These are phyloP conservation scores for Pituophis catenifer DNA, from an alignment of 2,113 vertebrate species.

Conservation along the genomic window DNA sequence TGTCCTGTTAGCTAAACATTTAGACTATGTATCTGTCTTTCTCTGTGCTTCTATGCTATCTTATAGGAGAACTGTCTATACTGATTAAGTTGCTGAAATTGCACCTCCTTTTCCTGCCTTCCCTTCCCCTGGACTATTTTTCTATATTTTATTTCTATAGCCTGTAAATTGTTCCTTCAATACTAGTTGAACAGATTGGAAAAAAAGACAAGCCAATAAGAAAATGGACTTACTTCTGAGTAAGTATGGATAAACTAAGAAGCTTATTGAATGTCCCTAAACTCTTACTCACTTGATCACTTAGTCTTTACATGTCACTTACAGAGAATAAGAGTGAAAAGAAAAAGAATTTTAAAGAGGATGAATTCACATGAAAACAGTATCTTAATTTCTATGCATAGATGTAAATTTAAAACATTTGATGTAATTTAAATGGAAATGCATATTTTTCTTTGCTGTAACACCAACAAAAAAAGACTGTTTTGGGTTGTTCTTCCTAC, in stretches of 20 bases:
- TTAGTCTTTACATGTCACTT: background rate
- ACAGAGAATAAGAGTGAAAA: background rate
- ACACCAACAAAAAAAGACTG: background rate
- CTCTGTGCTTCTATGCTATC: background rate
- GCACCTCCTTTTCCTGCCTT: background rate
- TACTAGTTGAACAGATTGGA: background rate
- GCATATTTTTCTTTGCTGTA: background rate
- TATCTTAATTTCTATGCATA: background rate
- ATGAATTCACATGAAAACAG: background rate
- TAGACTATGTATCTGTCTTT: background rate
- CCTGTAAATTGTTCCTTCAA: background rate
- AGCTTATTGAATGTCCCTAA: background rate
- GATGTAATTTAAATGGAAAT: background rate
- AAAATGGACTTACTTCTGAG: background rate
- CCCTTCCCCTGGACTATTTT: background rate
- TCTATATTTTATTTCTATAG: background rate
- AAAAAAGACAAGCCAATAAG: background rate
- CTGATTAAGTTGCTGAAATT: conserved; percentile 9
- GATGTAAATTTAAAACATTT: background rate
- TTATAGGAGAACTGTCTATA: conserved; percentile 12
- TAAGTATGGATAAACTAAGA: background rate
- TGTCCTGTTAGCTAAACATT: conserved; percentile 20
- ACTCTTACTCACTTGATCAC: too few species aligned
- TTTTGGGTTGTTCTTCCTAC: background rate
- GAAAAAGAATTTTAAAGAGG: background rate